Percentiles rank a stretch among this genome's conserved stretches.
phyloP scores from a whole-genome alignment of 1,140 invertebrate species.

The Diploscapter pachys region DNA sequence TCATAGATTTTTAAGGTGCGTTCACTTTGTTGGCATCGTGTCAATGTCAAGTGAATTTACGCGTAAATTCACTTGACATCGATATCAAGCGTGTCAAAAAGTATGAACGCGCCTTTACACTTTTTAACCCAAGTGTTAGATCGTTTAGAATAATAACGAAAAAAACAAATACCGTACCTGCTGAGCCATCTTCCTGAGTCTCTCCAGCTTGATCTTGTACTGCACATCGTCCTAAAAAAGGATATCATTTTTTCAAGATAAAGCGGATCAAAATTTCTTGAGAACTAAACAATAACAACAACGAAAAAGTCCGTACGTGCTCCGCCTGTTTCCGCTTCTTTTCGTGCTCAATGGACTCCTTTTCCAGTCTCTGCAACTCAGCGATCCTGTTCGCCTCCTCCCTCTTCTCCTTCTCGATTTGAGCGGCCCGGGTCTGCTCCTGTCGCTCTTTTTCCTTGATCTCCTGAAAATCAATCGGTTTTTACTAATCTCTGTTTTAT shows the following conservation, averaged over 20 bases:
- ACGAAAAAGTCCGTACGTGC: slow-evolving; percentile 28
- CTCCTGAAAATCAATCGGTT: too few relatives aligned
- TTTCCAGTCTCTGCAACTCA: slow-evolving; percentile 51
- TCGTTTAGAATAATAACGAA: too few relatives aligned
- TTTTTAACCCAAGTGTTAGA: too few relatives aligned
- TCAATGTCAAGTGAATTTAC: slow-evolving; percentile 27
- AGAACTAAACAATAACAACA: too few relatives aligned
- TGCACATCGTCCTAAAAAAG: slow-evolving; percentile 37
- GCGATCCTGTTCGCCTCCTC: slow-evolving; percentile 53
- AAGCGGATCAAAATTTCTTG: slow-evolving; percentile 5
- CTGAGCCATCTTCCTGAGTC: slow-evolving; percentile 32
- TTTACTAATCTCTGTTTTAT: neutral
- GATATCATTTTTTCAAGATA: slow-evolving; percentile 29
- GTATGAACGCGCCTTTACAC: too few relatives aligned
- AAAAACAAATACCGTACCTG: too few relatives aligned
- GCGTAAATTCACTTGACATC: neutral
- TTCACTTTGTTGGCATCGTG: too few relatives aligned
- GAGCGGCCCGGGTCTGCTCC: slow-evolving; percentile 45
- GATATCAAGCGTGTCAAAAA: too few relatives aligned
- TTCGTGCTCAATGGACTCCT: slow-evolving; percentile 54
- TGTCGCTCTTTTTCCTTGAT: too few relatives aligned
- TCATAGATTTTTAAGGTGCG: too few relatives aligned
- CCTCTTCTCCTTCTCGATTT: slow-evolving; percentile 42
- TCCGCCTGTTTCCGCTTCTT: slow-evolving; percentile 45
- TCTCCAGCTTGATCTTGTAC: slow-evolving; percentile 32